Percentiles rank a stretch among this genome's conserved stretches.
Conservation (phyloP, 2,113 vertebrate genomes). For the Elanus axillaris region DNA sequence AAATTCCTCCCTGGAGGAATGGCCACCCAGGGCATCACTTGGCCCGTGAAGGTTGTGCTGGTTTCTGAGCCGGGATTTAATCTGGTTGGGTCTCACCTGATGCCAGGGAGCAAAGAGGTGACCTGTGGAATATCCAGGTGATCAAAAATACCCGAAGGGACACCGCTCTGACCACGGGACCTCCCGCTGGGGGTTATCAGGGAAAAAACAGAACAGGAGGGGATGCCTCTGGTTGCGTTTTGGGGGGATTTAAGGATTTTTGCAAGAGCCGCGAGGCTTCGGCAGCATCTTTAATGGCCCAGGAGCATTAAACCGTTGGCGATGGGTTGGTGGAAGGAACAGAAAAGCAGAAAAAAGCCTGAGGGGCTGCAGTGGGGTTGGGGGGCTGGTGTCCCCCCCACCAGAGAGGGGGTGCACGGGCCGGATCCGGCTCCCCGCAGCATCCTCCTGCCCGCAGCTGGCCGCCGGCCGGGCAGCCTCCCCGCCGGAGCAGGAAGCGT, state of each 20-base stretch:
- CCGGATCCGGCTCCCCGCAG: not conserved
- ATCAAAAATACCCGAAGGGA: not conserved
- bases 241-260: not conserved
- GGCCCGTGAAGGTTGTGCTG: rapidly evolving
- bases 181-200: rapidly evolving
- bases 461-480: not conserved
- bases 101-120: not conserved
- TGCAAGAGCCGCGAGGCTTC: rapidly evolving
- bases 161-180: rapidly evolving
- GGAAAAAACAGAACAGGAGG: rapidly evolving
- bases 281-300: rapidly evolving
- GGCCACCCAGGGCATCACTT: rapidly evolving
- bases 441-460: not conserved
- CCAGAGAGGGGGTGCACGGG: not conserved
- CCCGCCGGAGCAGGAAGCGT: slow-evolving; percentile 15
- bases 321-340: rapidly evolving
- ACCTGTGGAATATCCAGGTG: not conserved
- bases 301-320: rapidly evolving
- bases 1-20: not conserved
- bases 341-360: not conserved
- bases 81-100: not conserved
- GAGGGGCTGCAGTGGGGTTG: rapidly evolving
- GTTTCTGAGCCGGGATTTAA: rapidly evolving
- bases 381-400: not conserved
- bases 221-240: rapidly evolving